These are phyloP conservation scores for Drosophila anceps DNA, from an alignment of 2,888 invertebrate species.

Conservation along the genomic window DNA sequence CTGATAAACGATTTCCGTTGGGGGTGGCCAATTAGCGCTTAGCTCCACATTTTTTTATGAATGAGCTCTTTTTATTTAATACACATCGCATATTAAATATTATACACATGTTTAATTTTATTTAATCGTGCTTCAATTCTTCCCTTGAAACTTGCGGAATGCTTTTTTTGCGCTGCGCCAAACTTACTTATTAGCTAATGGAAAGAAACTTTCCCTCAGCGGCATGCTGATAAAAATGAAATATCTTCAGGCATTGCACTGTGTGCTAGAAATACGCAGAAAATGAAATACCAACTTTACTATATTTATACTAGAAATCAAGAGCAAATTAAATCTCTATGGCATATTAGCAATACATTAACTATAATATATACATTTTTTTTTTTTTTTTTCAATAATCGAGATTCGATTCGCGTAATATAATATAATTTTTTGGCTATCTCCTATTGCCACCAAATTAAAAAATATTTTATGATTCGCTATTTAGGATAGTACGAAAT, in stretches of 20 bases:
- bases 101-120: slow-evolving; percentile 24
- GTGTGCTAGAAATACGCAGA: not conserved
- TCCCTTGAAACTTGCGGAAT: slow-evolving; percentile 62
- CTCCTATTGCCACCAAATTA: no score
- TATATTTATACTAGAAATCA: not conserved
- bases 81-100: slow-evolving; percentile 33
- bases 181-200: slow-evolving; percentile 46
- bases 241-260: slow-evolving; percentile 45
- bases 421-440: no score
- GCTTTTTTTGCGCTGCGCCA: slow-evolving; percentile 35
- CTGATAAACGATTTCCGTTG: slow-evolving; percentile 73
- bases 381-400: no score
- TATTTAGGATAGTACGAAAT: no score
- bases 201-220: slow-evolving; percentile 60
- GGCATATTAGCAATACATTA: not conserved
- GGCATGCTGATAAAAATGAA: slow-evolving; percentile 37
- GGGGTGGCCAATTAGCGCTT: slow-evolving; percentile 65
- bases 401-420: no score
- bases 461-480: no score
- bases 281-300: not conserved
- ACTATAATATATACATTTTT: no score
- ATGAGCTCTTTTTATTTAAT: slow-evolving; percentile 62
- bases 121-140: slow-evolving; percentile 45
- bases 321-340: not conserved
- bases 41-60: slow-evolving; percentile 62